phyloP scores from a whole-genome alignment of 2,113 vertebrate species.

The Pteronura brasiliensis region DNA sequence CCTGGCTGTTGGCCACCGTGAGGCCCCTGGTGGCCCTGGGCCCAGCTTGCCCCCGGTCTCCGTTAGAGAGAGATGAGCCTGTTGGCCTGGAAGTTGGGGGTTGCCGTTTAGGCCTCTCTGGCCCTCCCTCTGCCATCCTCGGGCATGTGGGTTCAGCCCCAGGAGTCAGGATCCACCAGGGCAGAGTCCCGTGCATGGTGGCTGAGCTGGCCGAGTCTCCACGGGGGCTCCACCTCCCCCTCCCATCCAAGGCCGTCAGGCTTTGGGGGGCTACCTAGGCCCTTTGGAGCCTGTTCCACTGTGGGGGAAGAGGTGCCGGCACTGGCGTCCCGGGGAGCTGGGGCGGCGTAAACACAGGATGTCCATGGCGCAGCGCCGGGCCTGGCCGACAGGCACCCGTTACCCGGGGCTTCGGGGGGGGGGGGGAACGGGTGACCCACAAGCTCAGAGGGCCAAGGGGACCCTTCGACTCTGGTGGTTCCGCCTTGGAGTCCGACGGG shows the following conservation, averaged over 20 bases:
- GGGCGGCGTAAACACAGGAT: neutral
- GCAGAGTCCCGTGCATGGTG: neutral
- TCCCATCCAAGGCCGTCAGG: neutral
- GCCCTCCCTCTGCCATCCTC: neutral
- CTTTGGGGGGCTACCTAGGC: accelerated
- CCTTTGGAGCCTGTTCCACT: neutral
- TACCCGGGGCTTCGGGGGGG: accelerated
- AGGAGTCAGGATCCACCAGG: neutral
- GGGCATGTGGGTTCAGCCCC: neutral
- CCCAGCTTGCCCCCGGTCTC: neutral
- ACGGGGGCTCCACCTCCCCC: accelerated
- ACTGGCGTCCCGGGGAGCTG: neutral
- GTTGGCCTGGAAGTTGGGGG: neutral
- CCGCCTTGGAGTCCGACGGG: neutral
- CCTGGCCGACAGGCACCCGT: neutral
- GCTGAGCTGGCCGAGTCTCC: neutral
- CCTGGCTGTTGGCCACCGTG: neutral
- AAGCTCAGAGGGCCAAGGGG: neutral
- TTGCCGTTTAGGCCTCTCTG: neutral
- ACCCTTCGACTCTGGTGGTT: accelerated
- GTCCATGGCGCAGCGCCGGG: accelerated
- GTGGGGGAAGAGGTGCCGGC: neutral
- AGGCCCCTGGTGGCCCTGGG: neutral
- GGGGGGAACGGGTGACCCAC: neutral
- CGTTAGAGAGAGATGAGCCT: neutral